Evolutionary conservation across 2,888 invertebrate species (phyloP).

Genomic region (Aromia moschata): DNA sequence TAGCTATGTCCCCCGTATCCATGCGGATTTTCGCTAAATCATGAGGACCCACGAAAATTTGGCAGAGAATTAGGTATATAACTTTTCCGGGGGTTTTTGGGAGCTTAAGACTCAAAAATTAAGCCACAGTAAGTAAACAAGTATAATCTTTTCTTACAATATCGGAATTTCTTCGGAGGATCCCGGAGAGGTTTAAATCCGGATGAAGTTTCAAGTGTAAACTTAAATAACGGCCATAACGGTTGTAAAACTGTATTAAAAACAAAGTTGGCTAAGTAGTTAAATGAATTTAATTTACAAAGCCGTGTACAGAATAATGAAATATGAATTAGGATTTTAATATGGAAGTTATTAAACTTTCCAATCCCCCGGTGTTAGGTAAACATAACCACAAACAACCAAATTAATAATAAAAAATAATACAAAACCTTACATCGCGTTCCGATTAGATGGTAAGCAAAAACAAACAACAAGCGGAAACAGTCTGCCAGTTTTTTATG

Average conservation of each 20-base stretch:
- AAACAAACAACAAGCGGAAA: background rate
- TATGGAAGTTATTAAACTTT: conserved; percentile 14
- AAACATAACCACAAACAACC: conserved; percentile 3
- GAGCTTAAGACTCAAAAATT: background rate
- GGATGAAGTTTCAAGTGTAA: conserved; percentile 7
- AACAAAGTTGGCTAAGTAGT: conserved; percentile 15
- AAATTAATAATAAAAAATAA: conserved; percentile 1
- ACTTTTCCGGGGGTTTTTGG: no score
- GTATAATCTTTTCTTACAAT: background rate
- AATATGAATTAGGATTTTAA: conserved; percentile 20
- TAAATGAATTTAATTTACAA: conserved; percentile 16
- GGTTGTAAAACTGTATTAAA: conserved; percentile 17
- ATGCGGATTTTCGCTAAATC: no score
- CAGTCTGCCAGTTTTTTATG: background rate
- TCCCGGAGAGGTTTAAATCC: conserved; percentile 6
- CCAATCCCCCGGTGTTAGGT: conserved; percentile 6
- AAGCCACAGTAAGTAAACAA: background rate
- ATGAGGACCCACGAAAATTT: no score
- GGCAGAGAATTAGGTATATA: no score
- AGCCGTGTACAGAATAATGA: conserved; percentile 19
- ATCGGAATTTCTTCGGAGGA: background rate
- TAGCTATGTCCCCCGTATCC: no score
- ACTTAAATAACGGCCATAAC: conserved; percentile 3
- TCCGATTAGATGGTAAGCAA: background rate
- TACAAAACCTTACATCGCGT: background rate